Conservation (phyloP, 2,113 vertebrate species). For the Pluvianellus socialis region DNA sequence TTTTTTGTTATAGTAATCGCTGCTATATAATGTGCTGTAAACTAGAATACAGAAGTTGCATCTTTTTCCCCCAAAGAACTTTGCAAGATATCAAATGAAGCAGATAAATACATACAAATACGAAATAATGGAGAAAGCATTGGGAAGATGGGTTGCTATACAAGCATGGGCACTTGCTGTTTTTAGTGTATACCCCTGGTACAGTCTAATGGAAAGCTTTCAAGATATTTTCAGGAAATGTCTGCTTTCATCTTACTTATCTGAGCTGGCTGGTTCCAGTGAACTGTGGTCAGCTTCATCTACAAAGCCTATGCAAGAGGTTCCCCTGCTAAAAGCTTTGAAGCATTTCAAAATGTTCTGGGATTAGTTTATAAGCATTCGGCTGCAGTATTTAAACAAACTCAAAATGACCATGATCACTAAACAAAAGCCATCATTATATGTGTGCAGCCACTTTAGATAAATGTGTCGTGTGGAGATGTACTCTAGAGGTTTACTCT, state of each 20-base stretch:
- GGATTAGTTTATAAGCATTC: slow-evolving; percentile 75
- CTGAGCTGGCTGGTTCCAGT: slow-evolving; percentile 80
- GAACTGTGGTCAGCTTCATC: slow-evolving; percentile 78
- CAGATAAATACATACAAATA: slow-evolving; percentile 32
- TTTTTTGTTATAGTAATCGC: not conserved
- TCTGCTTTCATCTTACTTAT: slow-evolving; percentile 86
- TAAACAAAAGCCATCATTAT: slow-evolving; percentile 73
- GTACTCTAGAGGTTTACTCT: slow-evolving; percentile 69
- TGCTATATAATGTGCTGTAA: not conserved
- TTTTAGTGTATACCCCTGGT: slow-evolving; percentile 81
- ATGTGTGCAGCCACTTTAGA: slow-evolving; percentile 75
- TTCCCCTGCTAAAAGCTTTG: slow-evolving; percentile 77
- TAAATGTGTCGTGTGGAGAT: slow-evolving; percentile 72
- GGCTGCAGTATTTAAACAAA: slow-evolving; percentile 79
- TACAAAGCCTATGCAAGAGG: slow-evolving; percentile 66
- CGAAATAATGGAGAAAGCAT: slow-evolving; percentile 15
- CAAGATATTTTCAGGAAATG: slow-evolving; percentile 80
- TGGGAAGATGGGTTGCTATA: slow-evolving; percentile 1
- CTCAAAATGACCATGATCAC: slow-evolving; percentile 74
- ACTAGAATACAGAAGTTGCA: not conserved
- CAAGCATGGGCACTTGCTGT: slow-evolving; percentile 67
- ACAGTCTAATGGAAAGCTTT: slow-evolving; percentile 97
- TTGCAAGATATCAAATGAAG: slow-evolving; percentile 42
- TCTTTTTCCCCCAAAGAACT: not conserved
- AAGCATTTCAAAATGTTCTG: slow-evolving; percentile 71